Evolutionary conservation across 2,797 vertebrate genomes (phyloP).

Genomic region (Channa striata): DNA sequence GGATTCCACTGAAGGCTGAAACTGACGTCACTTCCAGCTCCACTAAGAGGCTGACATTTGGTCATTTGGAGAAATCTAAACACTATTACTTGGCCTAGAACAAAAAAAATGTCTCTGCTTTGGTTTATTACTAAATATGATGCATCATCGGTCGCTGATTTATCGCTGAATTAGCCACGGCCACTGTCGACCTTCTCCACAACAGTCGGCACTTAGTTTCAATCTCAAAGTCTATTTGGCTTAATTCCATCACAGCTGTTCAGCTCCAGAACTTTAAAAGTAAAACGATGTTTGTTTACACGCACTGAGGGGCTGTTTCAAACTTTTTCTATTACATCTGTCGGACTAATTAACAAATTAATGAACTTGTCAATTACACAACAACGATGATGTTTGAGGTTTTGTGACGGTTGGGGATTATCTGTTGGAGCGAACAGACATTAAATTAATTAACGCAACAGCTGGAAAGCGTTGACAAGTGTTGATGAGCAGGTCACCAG

Average conservation of each 20-base stretch:
- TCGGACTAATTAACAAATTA: neutral
- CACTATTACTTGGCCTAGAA: too few relatives aligned
- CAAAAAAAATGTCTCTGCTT: neutral
- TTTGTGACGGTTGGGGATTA: neutral
- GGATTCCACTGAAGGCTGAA: neutral
- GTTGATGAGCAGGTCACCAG: neutral
- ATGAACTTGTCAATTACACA: neutral
- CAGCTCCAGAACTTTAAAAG: neutral
- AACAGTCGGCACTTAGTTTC: conserved; percentile 1
- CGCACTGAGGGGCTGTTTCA: neutral
- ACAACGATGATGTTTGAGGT: neutral
- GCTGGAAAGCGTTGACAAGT: neutral
- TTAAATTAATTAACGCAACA: neutral
- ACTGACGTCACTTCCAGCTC: too few relatives aligned
- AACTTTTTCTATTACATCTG: neutral
- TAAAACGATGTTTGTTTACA: neutral
- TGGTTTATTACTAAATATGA: neutral
- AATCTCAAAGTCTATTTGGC: neutral
- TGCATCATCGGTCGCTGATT: neutral
- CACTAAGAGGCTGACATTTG: too few relatives aligned
- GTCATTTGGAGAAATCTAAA: too few relatives aligned
- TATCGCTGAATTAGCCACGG: conserved; percentile 19
- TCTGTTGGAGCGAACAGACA: neutral
- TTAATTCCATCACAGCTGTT: neutral
- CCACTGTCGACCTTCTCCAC: neutral